These are phyloP conservation scores for Neolamprologus kungweensis DNA, from an alignment of 2,113 vertebrate genomes.

Conservation along the genomic window DNA sequence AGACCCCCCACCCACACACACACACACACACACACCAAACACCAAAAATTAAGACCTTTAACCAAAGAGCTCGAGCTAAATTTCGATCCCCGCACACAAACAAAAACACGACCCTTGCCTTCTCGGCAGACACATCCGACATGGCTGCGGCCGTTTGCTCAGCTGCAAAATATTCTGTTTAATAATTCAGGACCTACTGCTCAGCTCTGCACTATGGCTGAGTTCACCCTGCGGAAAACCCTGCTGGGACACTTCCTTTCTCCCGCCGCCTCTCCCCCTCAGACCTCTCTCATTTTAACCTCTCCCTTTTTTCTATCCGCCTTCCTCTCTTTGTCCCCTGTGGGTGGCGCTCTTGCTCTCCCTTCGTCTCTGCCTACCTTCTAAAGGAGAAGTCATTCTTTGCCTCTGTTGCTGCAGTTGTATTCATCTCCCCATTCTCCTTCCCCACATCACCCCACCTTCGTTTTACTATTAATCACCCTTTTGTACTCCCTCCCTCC, in stretches of 20 bases:
- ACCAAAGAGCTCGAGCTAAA: neutral
- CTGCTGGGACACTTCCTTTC: slow-evolving; percentile 17
- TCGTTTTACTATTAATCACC: neutral
- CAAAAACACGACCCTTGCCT: neutral
- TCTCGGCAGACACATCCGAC: slow-evolving; percentile 26
- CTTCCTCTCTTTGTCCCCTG: neutral
- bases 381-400: neutral
- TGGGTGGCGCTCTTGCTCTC: neutral
- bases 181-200: slow-evolving; percentile 68
- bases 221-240: slow-evolving; percentile 36
- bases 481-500: neutral
- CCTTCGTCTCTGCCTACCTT: neutral
- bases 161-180: slow-evolving; percentile 62
- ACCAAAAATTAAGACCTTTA: neutral
- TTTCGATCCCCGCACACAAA: neutral
- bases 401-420: neutral
- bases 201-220: slow-evolving; percentile 22
- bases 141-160: slow-evolving; percentile 31
- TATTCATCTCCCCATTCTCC: neutral
- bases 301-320: neutral
- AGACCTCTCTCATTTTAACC: neutral
- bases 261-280: neutral
- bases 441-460: neutral
- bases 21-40: neutral
- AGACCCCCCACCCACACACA: neutral